Conservation (phyloP, 2,113 vertebrate genomes). For the Chaenocephalus aceratus region DNA sequence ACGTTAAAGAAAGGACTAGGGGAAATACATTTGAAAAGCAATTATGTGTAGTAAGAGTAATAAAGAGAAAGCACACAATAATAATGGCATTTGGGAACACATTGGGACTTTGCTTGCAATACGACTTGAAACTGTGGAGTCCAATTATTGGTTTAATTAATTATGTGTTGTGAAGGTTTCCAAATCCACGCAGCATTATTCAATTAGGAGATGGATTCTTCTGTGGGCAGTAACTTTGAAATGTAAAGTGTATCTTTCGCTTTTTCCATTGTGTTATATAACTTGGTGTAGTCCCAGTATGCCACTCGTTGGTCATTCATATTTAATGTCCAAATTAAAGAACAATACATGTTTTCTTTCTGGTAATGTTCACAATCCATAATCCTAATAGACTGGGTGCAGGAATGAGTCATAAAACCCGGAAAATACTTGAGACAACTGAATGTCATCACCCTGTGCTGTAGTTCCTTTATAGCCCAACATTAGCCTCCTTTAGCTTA, state of each 20-base stretch:
- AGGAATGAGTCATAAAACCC: no score
- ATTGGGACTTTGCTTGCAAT: background rate
- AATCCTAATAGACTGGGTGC: no score
- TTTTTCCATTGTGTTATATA: background rate
- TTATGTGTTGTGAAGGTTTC: background rate
- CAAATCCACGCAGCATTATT: background rate
- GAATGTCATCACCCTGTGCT: no score
- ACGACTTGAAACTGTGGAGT: background rate
- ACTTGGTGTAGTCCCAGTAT: no score
- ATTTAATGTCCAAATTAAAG: no score
- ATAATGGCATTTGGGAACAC: background rate
- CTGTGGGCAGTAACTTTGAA: background rate
- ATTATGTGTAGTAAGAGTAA: background rate
- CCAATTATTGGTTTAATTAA: background rate
- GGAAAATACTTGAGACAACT: no score
- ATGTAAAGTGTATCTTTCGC: background rate
- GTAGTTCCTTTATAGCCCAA: no score
- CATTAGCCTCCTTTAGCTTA: no score
- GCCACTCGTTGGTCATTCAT: background rate
- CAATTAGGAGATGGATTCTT: background rate
- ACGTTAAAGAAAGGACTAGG: background rate
- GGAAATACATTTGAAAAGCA: background rate
- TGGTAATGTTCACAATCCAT: background rate
- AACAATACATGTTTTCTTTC: background rate
- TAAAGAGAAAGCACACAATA: background rate